phyloP scores from a whole-genome alignment of 2,113 vertebrate genomes.

The Circaetus cinerascens region DNA sequence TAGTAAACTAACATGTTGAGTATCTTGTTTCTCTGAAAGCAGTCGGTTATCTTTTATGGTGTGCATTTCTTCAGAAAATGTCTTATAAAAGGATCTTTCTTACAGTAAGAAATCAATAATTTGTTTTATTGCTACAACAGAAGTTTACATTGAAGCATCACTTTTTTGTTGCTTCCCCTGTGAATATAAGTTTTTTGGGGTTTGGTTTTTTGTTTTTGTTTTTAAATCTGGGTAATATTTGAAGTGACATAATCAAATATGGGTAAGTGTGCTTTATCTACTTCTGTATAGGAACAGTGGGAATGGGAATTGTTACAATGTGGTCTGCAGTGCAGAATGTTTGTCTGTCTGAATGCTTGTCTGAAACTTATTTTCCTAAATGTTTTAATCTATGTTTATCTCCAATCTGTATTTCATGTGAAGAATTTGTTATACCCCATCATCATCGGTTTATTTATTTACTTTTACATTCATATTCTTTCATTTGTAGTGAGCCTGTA shows the following conservation, averaged over 20 bases:
- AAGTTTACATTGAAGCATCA: background rate
- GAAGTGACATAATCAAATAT: background rate
- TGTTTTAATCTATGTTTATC: constrained; percentile 21
- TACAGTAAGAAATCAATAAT: background rate
- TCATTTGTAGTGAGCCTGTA: background rate
- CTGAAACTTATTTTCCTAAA: constrained; percentile 8
- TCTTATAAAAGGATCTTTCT: background rate
- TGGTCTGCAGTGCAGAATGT: background rate
- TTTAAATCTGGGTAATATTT: background rate
- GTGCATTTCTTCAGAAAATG: background rate
- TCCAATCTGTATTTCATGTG: background rate
- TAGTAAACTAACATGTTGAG: background rate
- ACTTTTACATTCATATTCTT: background rate
- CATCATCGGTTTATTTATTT: background rate
- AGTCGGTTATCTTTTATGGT: background rate
- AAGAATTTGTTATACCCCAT: background rate
- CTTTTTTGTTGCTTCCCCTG: background rate
- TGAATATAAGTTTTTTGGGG: background rate
- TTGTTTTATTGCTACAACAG: background rate
- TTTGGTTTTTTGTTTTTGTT: background rate
- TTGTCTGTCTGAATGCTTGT: background rate
- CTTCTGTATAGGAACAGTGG: background rate
- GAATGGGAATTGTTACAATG: background rate
- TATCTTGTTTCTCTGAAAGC: background rate
- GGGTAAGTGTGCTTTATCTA: background rate